Evolutionary conservation across 2,888 invertebrate species (phyloP), one percentile per base, ranked within the genome.

Genomic region (Argynnis bischoffii): DNA sequence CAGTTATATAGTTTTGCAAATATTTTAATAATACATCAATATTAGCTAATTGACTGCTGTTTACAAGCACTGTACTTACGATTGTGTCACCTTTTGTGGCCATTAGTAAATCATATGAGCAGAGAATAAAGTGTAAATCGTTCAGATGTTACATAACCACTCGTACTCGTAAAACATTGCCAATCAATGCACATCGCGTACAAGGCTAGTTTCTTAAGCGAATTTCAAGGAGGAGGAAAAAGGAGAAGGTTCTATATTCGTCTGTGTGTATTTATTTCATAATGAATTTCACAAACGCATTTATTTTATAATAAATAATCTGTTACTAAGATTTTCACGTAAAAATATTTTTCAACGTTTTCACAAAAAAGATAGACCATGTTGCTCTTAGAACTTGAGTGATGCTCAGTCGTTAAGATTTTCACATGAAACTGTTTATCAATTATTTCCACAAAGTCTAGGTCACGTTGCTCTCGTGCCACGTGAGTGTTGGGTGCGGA

Each of bases 401-500:
- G 35, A 8, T 41, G 11, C 35, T 35, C 11, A 8, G 11, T 41
- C 48, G 48, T 48, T 48, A 48, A 26, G 48, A 48, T 59, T 26
- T 59, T n/a, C 47, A 59, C 59, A 48, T 59, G 2, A 47, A 59
- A 48, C 26, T 59, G 26, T 48, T 31, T 6, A 59, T 47, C 47
- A 41, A 41, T 41, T 11, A 41, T 41, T 41, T 41, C 11, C 35
- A 11, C 11, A 41, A 41, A 41, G 11, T 41, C 35, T 41, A 35
- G 35, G 8, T 47, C 47, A 8, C 15, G 18, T 47, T 2, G 13
- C 35, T n/a, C n/a, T n/a, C n/a, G 15, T n/a, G 15, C 16, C 16
- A 8, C n/a, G 18, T 13, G 59, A 54, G 63, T 55, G 60, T 47
- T 47, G 73, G 63, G 67, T 61, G 70, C 55, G 66, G 21, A 55